Percentiles rank a stretch among this genome's conserved stretches.
Conservation (phyloP, 2,888 invertebrate genomes). For the Geophilus truncorum region DNA sequence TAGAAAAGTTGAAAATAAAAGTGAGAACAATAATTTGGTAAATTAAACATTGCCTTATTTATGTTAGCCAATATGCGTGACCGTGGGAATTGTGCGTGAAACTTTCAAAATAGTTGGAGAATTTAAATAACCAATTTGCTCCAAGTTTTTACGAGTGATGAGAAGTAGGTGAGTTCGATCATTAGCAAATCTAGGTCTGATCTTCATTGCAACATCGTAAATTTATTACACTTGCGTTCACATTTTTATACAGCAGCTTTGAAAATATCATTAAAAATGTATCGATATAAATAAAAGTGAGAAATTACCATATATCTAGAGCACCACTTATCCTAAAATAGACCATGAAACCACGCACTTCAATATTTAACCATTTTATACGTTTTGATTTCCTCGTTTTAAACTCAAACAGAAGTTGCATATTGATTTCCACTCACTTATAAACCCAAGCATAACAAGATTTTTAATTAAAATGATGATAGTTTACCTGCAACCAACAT, state of each 20-base stretch:
- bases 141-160: background rate
- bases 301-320: no score
- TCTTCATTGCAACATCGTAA: background rate
- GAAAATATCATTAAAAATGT: no score
- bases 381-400: background rate
- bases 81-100: background rate
- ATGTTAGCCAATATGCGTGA: no score
- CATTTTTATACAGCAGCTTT: no score
- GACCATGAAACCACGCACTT: no score
- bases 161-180: background rate
- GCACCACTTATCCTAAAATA: no score
- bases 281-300: no score
- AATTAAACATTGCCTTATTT: no score
- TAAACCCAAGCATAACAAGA: background rate
- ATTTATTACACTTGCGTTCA: background rate
- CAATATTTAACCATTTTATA: no score
- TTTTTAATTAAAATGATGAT: background rate
- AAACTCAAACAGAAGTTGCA: background rate
- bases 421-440: background rate
- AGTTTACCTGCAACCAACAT: slow-evolving; percentile 79
- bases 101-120: background rate
- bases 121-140: background rate
- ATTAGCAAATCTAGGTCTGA: background rate
- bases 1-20: slow-evolving; percentile 45
- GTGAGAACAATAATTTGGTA: no score